Base-by-base conservation (phyloP, 2,113 vertebrate genomes). In the Tringa solitaria region DNA sequence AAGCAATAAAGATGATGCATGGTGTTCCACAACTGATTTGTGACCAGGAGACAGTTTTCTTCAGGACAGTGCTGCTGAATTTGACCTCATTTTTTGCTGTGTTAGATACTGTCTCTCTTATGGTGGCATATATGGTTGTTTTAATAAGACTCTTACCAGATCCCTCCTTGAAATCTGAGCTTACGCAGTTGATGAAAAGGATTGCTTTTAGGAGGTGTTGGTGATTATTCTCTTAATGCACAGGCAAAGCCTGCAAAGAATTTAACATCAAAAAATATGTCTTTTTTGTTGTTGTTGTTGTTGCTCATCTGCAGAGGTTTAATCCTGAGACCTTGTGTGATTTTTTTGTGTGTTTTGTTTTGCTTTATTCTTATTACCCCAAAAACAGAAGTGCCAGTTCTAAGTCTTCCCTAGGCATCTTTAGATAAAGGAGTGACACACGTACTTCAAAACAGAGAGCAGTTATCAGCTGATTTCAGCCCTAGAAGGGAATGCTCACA, bases 61-160 rank as follows among this genome's bases (percentile, higher is more conserved):
- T 96, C 84, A 79, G 94, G 83, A 64, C 28, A 89, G 14, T 54
- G 64, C 50, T 93, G 72, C 79, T 61, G 74, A 89, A 46, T 93
- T 91, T 92, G 89, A 93, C 87, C 81, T 94, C n/a, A 63, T 93
- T 84, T 95, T 95, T 96, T 93, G 22, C 39, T 88, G 21, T 84
- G 64, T 94, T 94, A 88, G 43, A 75, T 91, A 65, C 46, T 68
- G 56, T 95, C 63, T 94, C 84, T 76, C 28, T 92, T 60, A 51
- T 70, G 90, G 83, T 69, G 77, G 48, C 59, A 28, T 27, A 37
- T 48, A 48, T 10, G 61, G 72, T 53, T 91, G 91, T 80, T 82
- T 84, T 94, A 60, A 92, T 95, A 95, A 84, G 79, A 50, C 94
- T 90, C 53, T 85, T 82, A 56, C 37, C 18, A 67, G 50, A 75